These are phyloP conservation scores for Rhabdophis nuchalis DNA, from an alignment of 2,797 vertebrate species.

Conservation along the genomic window DNA sequence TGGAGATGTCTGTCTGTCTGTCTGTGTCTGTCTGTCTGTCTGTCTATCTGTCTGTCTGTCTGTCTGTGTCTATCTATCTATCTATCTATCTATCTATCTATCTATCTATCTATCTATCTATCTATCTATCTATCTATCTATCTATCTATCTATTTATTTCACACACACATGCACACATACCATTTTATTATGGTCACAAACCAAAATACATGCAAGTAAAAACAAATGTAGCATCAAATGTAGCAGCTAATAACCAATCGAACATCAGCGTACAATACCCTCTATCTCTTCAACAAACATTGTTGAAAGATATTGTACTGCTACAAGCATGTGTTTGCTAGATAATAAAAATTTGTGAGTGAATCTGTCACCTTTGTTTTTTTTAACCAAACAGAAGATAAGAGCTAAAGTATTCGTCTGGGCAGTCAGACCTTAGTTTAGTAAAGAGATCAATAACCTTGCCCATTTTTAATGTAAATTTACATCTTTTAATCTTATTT, in stretches of 20 bases:
- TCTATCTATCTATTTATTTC: too few species aligned
- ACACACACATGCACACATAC: too few species aligned
- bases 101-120: too few species aligned
- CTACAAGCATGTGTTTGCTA: not conserved
- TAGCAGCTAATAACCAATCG: not conserved
- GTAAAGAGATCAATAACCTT: not conserved
- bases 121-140: too few species aligned
- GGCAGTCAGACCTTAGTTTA: not conserved
- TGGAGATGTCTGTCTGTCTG: not conserved
- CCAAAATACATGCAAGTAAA: not conserved
- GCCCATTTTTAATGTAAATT: not conserved
- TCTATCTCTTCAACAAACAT: not conserved
- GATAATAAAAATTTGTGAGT: not conserved
- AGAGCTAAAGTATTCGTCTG: not conserved
- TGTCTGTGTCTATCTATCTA: not conserved
- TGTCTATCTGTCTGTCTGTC: too few species aligned
- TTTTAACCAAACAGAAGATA: not conserved
- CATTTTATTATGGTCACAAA: not conserved
- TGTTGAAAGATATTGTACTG: not conserved
- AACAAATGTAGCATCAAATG: not conserved
- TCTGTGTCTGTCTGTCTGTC: too few species aligned
- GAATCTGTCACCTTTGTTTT: not conserved
- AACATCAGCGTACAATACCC: not conserved
- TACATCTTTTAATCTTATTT: not conserved
- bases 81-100: too few species aligned